Percentiles rank a stretch among this genome's conserved stretches.
phyloP scores from a whole-genome alignment of 2,797 vertebrate species.

The Amniataba percoides region DNA sequence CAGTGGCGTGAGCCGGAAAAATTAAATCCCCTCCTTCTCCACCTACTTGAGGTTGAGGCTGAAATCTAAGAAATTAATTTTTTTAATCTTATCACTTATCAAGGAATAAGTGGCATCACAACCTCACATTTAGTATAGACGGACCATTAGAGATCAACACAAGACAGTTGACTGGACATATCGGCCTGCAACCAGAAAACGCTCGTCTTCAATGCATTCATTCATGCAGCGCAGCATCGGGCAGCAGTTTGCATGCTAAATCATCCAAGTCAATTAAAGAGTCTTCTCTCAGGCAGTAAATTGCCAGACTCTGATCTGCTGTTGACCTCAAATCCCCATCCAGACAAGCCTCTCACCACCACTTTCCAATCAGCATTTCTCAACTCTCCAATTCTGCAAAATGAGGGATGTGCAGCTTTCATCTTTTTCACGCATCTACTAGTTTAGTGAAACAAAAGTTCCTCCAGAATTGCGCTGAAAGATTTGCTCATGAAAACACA shows the following conservation, averaged over 20 bases:
- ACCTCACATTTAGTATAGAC: slow-evolving; percentile 33
- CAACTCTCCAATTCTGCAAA: slow-evolving; percentile 30
- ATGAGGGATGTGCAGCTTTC: slow-evolving; percentile 48
- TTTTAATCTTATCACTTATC: slow-evolving; percentile 1
- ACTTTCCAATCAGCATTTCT: slow-evolving; percentile 55
- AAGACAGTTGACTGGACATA: slow-evolving; percentile 64
- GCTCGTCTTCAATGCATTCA: slow-evolving; percentile 64
- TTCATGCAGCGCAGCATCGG: slow-evolving; percentile 67
- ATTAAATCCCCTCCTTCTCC: neutral
- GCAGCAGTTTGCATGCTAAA: slow-evolving; percentile 72
- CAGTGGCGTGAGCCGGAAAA: neutral
- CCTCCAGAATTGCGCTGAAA: neutral
- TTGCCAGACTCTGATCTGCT: slow-evolving; percentile 71
- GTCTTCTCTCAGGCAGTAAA: slow-evolving; percentile 71
- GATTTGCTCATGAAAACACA: slow-evolving; percentile 13
- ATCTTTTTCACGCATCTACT: slow-evolving; percentile 21
- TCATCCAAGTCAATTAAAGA: slow-evolving; percentile 75
- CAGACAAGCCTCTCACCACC: slow-evolving; percentile 60
- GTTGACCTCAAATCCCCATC: slow-evolving; percentile 71
- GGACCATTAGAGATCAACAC: slow-evolving; percentile 49
- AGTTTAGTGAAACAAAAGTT: slow-evolving; percentile 41
- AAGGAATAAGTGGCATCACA: neutral
- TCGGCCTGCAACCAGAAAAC: slow-evolving; percentile 30
- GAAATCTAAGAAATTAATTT: neutral
- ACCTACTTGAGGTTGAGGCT: neutral